phyloP scores from a whole-genome alignment of 2,797 vertebrate genomes.

The Pempheris klunzingeri region DNA sequence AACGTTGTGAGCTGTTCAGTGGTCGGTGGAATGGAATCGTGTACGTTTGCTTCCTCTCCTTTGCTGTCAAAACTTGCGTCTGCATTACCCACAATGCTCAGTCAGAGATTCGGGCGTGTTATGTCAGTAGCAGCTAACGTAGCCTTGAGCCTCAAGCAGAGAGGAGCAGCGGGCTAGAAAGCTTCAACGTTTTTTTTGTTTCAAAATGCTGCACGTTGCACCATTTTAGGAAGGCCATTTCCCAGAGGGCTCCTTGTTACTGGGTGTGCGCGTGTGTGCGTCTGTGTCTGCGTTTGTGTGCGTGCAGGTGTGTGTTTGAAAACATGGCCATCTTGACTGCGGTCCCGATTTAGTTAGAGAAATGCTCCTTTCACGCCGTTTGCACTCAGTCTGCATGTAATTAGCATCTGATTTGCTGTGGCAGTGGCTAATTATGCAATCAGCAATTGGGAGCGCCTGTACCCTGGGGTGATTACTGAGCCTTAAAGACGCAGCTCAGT shows the following conservation, averaged over 20 bases:
- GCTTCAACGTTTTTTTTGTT: too few species aligned
- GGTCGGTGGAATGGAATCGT: not conserved
- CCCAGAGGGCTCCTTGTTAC: not conserved
- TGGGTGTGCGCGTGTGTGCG: not conserved
- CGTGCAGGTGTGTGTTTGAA: not conserved
- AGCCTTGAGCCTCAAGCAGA: not conserved
- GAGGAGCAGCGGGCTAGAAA: not conserved
- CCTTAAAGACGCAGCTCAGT: constrained; percentile 26
- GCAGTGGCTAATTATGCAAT: constrained; percentile 50
- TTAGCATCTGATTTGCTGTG: constrained; percentile 45
- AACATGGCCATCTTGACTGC: not conserved
- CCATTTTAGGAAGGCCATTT: not conserved
- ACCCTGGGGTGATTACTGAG: constrained; percentile 33
- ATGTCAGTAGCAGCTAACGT: not conserved
- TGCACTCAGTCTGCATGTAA: constrained; percentile 30
- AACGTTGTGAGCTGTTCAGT: not conserved
- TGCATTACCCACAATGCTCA: not conserved
- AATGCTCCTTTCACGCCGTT: not conserved
- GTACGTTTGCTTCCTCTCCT: too few species aligned
- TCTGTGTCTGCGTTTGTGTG: not conserved
- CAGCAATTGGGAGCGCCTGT: constrained; percentile 8
- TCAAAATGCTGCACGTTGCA: not conserved
- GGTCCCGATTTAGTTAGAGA: constrained; percentile 6
- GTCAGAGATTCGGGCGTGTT: not conserved
- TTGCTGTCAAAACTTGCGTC: not conserved